phyloP scores from a whole-genome alignment of 2,797 vertebrate genomes.

The Acrocephalus scirpaceus region DNA sequence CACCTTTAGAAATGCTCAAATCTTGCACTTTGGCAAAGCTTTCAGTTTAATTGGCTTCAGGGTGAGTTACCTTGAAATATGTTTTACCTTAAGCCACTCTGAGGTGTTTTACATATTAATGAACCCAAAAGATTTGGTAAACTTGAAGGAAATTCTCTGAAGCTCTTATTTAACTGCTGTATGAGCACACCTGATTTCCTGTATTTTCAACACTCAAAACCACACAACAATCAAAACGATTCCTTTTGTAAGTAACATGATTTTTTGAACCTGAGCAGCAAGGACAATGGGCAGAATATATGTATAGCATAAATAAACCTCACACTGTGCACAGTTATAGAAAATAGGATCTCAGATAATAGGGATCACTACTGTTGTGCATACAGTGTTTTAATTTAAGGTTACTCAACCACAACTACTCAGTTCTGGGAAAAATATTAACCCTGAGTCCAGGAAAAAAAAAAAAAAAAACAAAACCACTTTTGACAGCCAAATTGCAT shows the following conservation, averaged over 20 bases:
- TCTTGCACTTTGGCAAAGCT: not conserved
- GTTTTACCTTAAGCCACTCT: not conserved
- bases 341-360: not conserved
- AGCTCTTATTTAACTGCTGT: not conserved
- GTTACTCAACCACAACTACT: not conserved
- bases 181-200: not conserved
- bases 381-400: not conserved
- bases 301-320: not conserved
- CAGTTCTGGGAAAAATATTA: not conserved
- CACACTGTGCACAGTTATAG: not conserved
- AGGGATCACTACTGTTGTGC: not conserved
- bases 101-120: not conserved
- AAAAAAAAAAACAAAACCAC: not conserved
- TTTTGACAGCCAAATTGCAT: not conserved
- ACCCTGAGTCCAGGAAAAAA: not conserved
- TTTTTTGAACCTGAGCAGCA: not conserved
- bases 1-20: not conserved
- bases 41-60: not conserved
- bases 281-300: not conserved
- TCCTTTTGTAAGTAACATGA: not conserved
- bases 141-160: not conserved
- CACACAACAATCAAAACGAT: accelerated
- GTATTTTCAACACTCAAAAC: not conserved
- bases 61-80: not conserved
- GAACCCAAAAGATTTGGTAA: not conserved